Evolutionary conservation across 2,888 invertebrate species (phyloP).

Genomic region (Eupithecia vulgata): DNA sequence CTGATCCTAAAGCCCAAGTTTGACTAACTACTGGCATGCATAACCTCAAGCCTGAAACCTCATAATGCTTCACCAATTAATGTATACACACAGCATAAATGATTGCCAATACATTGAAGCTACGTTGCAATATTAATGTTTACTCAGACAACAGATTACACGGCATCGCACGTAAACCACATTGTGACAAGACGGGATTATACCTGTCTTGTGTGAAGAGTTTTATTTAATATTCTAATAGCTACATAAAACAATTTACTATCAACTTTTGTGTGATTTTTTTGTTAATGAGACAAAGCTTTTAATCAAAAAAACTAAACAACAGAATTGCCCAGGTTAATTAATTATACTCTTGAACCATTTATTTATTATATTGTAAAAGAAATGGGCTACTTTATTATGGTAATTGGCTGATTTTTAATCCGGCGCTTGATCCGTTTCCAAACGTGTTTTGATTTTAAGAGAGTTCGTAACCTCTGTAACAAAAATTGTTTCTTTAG

Average conservation of each 20-base stretch:
- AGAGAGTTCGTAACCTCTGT: conserved; percentile 30
- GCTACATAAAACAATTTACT: neutral
- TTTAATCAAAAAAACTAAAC: neutral
- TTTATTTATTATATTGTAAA: conserved; percentile 42
- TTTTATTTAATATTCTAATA: neutral
- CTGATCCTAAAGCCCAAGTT: conserved; percentile 43
- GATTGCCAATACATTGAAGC: conserved; percentile 48
- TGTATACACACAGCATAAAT: conserved; percentile 63
- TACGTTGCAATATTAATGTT: conserved; percentile 44
- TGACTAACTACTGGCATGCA: conserved; percentile 50
- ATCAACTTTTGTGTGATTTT: neutral
- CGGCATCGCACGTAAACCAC: conserved; percentile 2
- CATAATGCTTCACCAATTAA: conserved; percentile 57
- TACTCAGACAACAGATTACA: conserved; percentile 33
- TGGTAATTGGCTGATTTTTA: conserved; percentile 59
- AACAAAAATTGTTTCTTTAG: neutral
- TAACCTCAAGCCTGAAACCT: conserved; percentile 18
- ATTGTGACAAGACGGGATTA: conserved; percentile 10
- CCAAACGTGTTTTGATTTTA: conserved; percentile 58
- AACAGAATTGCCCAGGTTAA: neutral
- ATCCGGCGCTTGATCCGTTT: conserved; percentile 55
- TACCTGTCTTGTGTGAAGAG: neutral
- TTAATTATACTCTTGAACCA: neutral
- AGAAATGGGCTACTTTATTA: conserved; percentile 61
- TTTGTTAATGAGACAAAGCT: neutral